Conservation (phyloP, 2,113 vertebrate species). For the Toxotes chatareus region DNA sequence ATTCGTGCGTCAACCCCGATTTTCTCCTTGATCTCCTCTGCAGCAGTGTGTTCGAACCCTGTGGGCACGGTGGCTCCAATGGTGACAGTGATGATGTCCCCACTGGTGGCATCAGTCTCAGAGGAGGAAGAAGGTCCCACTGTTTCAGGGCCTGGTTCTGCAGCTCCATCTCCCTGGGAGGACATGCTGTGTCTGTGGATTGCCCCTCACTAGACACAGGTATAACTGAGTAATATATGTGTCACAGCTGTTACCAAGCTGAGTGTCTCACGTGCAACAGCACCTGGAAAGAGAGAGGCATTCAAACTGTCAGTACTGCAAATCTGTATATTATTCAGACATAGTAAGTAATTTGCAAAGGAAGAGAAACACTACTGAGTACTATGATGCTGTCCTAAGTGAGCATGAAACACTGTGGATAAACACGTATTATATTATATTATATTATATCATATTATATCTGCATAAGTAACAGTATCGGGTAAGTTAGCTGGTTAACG, state of each 20-base stretch:
- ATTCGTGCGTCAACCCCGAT: constrained; percentile 87
- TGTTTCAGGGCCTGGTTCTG: constrained; percentile 19
- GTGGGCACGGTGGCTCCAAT: constrained; percentile 96
- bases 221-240: neutral
- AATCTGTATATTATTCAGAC: neutral
- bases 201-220: neutral
- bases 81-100: constrained; percentile 76
- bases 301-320: neutral
- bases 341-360: neutral
- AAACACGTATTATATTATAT: neutral
- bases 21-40: constrained; percentile 94
- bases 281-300: neutral
- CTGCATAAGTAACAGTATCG: rapidly evolving
- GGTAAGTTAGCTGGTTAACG: constrained; percentile 53
- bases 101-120: constrained; percentile 30
- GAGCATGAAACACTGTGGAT: neutral
- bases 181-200: constrained; percentile 53
- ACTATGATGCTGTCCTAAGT: neutral
- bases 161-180: constrained; percentile 39
- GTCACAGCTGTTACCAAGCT: neutral
- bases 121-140: neutral
- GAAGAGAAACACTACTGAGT: neutral
- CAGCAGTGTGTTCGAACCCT: constrained; percentile 93
- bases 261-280: neutral
- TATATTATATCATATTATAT: neutral